Conservation (phyloP, 2,797 vertebrate species). For the Basileuterus tristriatus region DNA sequence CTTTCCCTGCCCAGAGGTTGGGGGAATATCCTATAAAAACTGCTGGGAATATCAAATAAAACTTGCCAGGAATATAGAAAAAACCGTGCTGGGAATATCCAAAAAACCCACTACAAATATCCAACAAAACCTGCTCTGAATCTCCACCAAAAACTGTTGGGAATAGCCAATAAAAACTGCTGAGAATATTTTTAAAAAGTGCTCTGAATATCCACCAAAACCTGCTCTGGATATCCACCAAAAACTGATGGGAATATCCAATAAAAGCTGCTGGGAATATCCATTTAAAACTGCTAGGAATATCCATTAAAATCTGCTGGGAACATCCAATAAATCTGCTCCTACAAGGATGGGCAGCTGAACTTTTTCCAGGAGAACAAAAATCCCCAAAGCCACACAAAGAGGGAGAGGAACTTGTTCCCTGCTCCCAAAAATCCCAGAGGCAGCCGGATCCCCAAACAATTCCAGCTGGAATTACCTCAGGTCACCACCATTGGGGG, state of each 20-base stretch:
- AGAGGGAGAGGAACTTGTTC: background rate
- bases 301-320: background rate
- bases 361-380: background rate
- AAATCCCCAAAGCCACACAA: rapidly evolving
- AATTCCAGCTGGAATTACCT: background rate
- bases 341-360: background rate
- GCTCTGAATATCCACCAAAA: background rate
- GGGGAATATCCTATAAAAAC: background rate
- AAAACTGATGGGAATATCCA: background rate
- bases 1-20: background rate
- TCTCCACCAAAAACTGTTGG: background rate
- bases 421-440: background rate
- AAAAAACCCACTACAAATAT: background rate
- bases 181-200: background rate
- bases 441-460: background rate
- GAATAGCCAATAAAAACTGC: background rate
- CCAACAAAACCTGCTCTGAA: background rate
- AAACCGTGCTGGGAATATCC: background rate
- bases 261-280: no score
- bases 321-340: background rate
- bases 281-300: no score
- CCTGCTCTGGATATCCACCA: rapidly evolving
- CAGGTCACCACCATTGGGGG: background rate
- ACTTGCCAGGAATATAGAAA: background rate
- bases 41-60: background rate